Base-by-base conservation (phyloP, 2,113 vertebrate genomes). In the Mungos mungo region DNA sequence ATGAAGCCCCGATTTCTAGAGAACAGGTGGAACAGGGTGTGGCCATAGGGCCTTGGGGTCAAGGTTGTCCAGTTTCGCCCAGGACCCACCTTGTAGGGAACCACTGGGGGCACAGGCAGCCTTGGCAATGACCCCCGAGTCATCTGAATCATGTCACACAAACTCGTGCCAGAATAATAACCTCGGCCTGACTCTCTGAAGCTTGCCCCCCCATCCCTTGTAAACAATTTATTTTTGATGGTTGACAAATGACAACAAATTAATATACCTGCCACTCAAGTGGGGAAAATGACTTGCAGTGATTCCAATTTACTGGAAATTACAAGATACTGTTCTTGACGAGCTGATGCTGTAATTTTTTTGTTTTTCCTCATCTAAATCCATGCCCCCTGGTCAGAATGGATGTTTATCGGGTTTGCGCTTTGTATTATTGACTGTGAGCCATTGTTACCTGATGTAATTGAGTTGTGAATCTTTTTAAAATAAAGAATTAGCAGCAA, bases 191-290 rank as follows among this genome's bases (percentile, higher is more conserved):
- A 25, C 3, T 69, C 79, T 86, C 68, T 1, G 52, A 88, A 50
- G 90, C 33, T 50, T 88, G 57, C 84, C 81, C 52, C 33, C 57
- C 18, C 7, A 60, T 47, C 31, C 74, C 60, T 76, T 47, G 83
- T 92, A 97, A 97, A 97, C 89, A 96, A 57, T 97, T 97, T 97
- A 93, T 92, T 98, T 96, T 86, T 76, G 93, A 94, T 74, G 66
- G 71, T 79, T 97, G 97, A 97, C 93, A 65, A 97, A 88, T 0
- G 90, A 94, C 71, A 95, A 95, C 95, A 87, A 97, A 97, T 98
- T 96, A 98, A 98, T 96, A 94, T 83, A 96, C 96, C 94, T 97
- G 97, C 90, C 96, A 97, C 90, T 98, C 97, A 96, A 85, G 93
- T 85, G 93, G 60, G 90, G 80, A 92, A 77, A 96, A 87, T 77